Evolutionary conservation across 2,113 vertebrate species (phyloP), one percentile per base, ranked within the genome.

Genomic region (Cyprinodon variegatus): DNA sequence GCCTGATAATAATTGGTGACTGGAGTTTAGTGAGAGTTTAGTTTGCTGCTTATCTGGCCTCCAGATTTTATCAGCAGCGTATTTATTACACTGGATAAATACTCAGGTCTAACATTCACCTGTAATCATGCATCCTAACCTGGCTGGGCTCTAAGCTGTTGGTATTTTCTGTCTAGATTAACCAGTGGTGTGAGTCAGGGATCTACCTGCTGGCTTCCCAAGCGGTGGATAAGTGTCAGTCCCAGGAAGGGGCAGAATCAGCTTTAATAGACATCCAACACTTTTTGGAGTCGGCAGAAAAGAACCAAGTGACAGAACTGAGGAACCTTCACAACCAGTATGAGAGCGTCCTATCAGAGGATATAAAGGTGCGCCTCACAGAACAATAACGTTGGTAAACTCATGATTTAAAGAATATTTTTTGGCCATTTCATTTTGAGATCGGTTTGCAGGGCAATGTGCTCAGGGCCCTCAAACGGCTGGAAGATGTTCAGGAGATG

Each of bases 201-300:
- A 95, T 98, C 88, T 98, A 97, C 88, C 95, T 99, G 86, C 92
- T 99, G 83, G 97, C 97, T 70, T 98, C 96, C 62, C 97, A 98
- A 93, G 96, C 96, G 74, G 96, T 98, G 78, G 97, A 98, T 86
- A 98, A 97, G 83, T 99, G 96, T 88, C 97, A 99, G 88, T 96
- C 97, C 48, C 96, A 97, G 93, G 97, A 99, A 74, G 97, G 97
- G 50, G 96, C 97, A 13, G 97, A 98, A 86, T 92, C 94, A 12
- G 97, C 97, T 1, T 93, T 98, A 17, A 89, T 87, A 11, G 97
- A 98, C 91, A 97, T 98, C 0, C 94, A 97, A 80, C 87, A 72
- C 15, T 99, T 97, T 85, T 90, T 96, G 89, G 90, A 92, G 75
- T 95, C 95, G 0, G 95, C 95, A 7, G 93, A 95, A 62, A 95